Evolutionary conservation across 2,113 vertebrate genomes (phyloP).

Genomic region (Chlamydotis undulata): DNA sequence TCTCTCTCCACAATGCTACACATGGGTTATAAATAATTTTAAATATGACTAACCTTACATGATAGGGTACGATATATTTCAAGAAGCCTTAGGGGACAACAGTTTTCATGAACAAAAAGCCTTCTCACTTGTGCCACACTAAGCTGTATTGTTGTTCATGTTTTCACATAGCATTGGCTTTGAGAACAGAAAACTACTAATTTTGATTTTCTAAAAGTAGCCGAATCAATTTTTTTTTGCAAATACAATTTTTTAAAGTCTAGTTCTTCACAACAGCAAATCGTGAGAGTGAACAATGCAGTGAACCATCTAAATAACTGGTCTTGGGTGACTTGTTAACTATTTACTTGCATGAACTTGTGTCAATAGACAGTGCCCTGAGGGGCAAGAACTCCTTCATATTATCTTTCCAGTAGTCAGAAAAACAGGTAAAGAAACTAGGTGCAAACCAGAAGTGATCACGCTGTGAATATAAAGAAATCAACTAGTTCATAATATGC

Average conservation of each 20-base stretch:
- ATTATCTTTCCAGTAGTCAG: slow-evolving; percentile 54
- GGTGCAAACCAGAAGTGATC: slow-evolving; percentile 51
- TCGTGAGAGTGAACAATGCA: neutral
- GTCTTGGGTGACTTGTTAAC: slow-evolving; percentile 48
- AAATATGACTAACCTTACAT: neutral
- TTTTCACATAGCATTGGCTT: neutral
- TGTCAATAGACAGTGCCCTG: slow-evolving; percentile 40
- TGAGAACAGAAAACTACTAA: neutral
- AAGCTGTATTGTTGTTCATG: neutral
- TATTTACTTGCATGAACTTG: slow-evolving; percentile 34
- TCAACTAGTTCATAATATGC: neutral
- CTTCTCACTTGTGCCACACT: neutral
- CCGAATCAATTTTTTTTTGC: neutral
- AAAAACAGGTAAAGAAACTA: slow-evolving; percentile 14
- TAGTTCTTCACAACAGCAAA: slow-evolving; percentile 2
- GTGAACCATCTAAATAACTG: neutral
- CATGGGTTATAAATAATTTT: neutral
- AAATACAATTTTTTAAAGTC: neutral
- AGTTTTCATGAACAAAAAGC: neutral
- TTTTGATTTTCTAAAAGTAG: neutral
- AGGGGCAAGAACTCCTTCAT: slow-evolving; percentile 40
- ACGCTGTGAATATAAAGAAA: neutral
- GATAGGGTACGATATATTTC: neutral
- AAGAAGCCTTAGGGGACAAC: neutral
- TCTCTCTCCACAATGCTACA: neutral